Base-by-base conservation (phyloP, 2,113 vertebrate genomes). In the Monopterus albus region DNA sequence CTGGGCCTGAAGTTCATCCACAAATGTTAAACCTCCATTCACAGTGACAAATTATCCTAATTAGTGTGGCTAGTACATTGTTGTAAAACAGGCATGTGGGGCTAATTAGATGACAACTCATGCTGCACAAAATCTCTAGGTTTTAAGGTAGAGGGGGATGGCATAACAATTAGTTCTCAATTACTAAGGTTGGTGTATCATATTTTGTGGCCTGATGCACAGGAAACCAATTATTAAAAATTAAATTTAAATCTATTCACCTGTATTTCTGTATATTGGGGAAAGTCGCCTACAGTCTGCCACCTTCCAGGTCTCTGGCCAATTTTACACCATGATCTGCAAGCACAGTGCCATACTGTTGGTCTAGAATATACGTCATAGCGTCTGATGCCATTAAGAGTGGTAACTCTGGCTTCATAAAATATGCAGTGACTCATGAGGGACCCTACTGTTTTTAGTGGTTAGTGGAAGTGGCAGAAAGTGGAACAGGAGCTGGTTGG, bases 21-120 rank as follows among this genome's bases (percentile, higher is more conserved):
- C 75, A 40, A 63, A 65, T 75, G 52, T 68, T n/a, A n/a, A 83
- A 79, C 26, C 66, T 77, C 62, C 53, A 43, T 23, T 79, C 60
- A 63, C 29, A 29, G 58, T 80, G 66, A 82, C 70, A 87, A 83
- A 89, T 72, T 72, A 80, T 57, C 36, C 64, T 60, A 49, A 75
- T 89, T 74, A 65, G 68, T 67, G 45, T 57, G 55, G 58, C 68
- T 74, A 75, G 82, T n/a, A n/a, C n/a, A n/a, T n/a, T n/a, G n/a
- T n/a, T 84, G 72, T 80, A 74, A 81, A 89, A 88, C 59, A 39
- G 42, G 42, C 91, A 90, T 90, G 84, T 90, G 86, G 79, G 61
- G 46, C 49, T 84, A 65, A 85, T 91, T 91, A 91, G 39, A 68
- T 56, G 63, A 75, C 77, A 84, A 72, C 80, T 60, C 67, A 88